Base-by-base conservation (phyloP, 30 jellyfish, hydroid and myxozoan species). In the Hydra vulgaris region DNA sequence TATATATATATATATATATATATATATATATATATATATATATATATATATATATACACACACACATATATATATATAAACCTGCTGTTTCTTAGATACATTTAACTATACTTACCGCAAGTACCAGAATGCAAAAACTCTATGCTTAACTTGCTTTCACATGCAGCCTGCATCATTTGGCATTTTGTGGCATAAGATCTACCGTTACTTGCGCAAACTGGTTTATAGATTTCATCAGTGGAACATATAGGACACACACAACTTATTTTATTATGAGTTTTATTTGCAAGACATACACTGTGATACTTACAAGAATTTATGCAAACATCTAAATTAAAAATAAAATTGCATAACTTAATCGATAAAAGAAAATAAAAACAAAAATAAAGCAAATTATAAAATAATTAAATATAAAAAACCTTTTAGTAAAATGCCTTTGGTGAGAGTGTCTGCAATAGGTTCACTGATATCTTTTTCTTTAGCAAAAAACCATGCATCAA, bases 201-300 rank as follows among this genome's bases (percentile, higher is more conserved):
- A 17, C 95, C 95, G 74, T 90, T 94, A 82, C 85, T 82, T 18
- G 90, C 97, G 81, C 97, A 90, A 1, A 90, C 67, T 0, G 93
- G 92, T 0, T 81, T 54, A 70, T 90, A 90, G 8, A 52, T 67
- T 78, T 90, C 97, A 15, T 66, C 86, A 23, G 21, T 82, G n/a
- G 80, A 89, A 56, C 97, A 90, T 8, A 66, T 26, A 7, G 97
- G 94, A 70, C 97, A 90, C 17, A 80, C 84, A 78, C 97, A 90
- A 5, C 77, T 84, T 18, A 95, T 23, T 66, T 83, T 66, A 0
- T 88, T 79, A 76, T 80, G 94, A n/a, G 89, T 87, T 72, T 27
- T 67, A 40, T 17, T 52, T 7, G 82, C 82, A 3, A 40, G 61
- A 22, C 97, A 90, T 7, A 61, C 81, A 66, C 84, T 74, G 26